Evolutionary conservation across 1,140 invertebrate species (phyloP), one percentile per base, ranked within the genome.

Genomic region (Drosophila willistoni): DNA sequence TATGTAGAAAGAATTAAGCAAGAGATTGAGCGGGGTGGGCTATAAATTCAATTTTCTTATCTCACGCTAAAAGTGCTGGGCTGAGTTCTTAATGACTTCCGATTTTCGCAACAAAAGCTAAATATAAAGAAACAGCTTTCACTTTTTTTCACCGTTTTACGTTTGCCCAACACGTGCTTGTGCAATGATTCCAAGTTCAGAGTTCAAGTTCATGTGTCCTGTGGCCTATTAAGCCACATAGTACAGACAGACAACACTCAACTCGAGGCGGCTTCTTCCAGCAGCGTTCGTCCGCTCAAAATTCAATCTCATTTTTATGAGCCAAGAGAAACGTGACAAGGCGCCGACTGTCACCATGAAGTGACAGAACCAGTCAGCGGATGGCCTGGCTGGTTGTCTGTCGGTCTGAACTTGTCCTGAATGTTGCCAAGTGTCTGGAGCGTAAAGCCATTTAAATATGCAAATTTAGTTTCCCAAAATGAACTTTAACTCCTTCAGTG

Each of bases 221-320:
- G 76, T 78, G 79, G 79, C 83, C 82, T 79, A 87, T 86, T 86
- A 79, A 79, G 75, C 60, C 3, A 13, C 10, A 12, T 2, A 36
- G 10, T 36, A 36, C 73, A 73, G 74, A 59, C 57, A 36, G 42
- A n/a, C 71, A 42, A 29, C 71, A 63, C 73, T 68, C 70, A 66
- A 77, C 69, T 68, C 69, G 44, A 51, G 17, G 19, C 17, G 17
- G 17, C 17, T 51, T 51, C 9, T 22, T 19, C 7, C 10, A 3
- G 17, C 7, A 3, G 44, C 64, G 66, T 71, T 83, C 73, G 47
- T 70, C 83, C 79, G 79, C 69, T 89, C 79, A 86, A 89, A 89
- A 86, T 89, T 87, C 84, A 87, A 87, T 87, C 84, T 89, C 72
- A 81, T 80, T 87, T 89, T 87, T 87, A 87, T 84, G 84, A 87